Evolutionary conservation across 37 sponge, comb jelly and placozoan genomes (phyloP), one percentile per base, ranked within the genome.

Genomic region (Aplysina aerophoba): DNA sequence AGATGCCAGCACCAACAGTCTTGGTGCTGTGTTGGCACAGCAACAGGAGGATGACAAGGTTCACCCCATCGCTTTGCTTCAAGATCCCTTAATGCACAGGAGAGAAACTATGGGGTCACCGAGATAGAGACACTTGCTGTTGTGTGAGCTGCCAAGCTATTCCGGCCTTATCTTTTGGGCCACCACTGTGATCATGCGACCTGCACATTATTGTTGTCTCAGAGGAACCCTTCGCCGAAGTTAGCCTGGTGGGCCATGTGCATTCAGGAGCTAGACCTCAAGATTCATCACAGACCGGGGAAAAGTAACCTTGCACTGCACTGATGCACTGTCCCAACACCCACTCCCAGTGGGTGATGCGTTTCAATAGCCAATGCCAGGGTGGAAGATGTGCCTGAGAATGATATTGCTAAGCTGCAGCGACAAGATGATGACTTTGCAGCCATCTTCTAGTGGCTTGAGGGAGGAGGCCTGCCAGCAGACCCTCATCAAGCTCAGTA

Each of bases 31-130:
- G 20, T 40, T 86, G 21, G 28, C 37, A 16, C 89, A 88, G 66
- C 19, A 79, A 64, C 68, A 86, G 27, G 80, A 56, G 5, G 69
- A 79, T 39, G 87, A 87, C 27, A 24, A 19, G 22, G 27, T 81
- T 2, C 91, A 86, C 66, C 92, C 89, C 4, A 40, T 89, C 1
- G 92, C 92, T 12, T 92, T 84, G 86, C 86, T 21, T 56, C 81
- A 35, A 85, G 89, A 25, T 35, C 85, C 8, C 37, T 85, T 28
- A 73, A 62, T 17, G 11, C 41, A 16, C 50, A 60, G 12, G 89
- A 88, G 68, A 20, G 40, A 40, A 63, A 67, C 54, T 88, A 88
- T 31, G 50, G 66, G 14, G 57, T 75, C 28, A 39, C 84, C 5
- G 84, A 85, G 37, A 16, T 83, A 39, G 83, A 87, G 56, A 55